phyloP scores from a whole-genome alignment of 1,140 invertebrate genomes.

The Acyrthosiphon pisum region DNA sequence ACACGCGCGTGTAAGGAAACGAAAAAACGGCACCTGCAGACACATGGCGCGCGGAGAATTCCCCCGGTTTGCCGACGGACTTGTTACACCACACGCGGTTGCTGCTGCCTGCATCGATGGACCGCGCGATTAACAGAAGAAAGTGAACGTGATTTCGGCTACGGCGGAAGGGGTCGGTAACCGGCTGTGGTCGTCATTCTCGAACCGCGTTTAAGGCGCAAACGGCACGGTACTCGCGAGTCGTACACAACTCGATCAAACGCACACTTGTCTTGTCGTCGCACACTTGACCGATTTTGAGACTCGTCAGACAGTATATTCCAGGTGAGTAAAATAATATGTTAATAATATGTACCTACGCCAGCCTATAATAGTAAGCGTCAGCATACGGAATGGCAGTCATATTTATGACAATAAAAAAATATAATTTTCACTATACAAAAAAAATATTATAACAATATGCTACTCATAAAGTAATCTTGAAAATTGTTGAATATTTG shows the following conservation, averaged over 20 bases:
- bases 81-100: slow-evolving; percentile 35
- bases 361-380: too few species aligned
- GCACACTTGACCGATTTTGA: background rate
- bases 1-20: background rate
- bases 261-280: background rate
- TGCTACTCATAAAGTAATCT: background rate
- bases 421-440: background rate
- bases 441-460: background rate
- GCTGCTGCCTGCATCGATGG: background rate
- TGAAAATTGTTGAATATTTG: background rate
- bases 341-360: background rate
- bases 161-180: slow-evolving; percentile 6
- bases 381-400: too few species aligned
- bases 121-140: slow-evolving; percentile 14
- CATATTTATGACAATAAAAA: background rate
- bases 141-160: slow-evolving; percentile 6
- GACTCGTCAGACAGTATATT: background rate
- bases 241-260: background rate
- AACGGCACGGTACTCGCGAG: background rate
- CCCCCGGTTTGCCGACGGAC: slow-evolving; percentile 15
- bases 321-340: background rate
- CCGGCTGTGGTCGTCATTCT: background rate
- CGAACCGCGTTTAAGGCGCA: background rate
- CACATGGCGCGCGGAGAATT: background rate
- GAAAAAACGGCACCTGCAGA: slow-evolving; percentile 32